Evolutionary conservation across 35 echinoderm and acorn worm genomes (phyloP).

Genomic region (Patiria miniata): DNA sequence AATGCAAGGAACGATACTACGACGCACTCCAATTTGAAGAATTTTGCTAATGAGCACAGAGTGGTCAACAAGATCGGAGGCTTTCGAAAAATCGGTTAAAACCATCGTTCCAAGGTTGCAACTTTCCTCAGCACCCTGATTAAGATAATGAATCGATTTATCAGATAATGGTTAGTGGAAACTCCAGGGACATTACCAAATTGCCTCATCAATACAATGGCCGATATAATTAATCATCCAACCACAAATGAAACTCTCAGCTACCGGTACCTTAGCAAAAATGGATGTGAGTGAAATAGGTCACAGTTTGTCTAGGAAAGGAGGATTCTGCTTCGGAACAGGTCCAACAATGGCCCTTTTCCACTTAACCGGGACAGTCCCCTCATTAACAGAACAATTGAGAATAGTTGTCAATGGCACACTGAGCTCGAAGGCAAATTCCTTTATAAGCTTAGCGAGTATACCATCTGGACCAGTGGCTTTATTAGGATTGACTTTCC

Average conservation of each 20-base stretch:
- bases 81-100: constrained; percentile 57
- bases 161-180: constrained; percentile 53
- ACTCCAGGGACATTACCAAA: constrained; percentile 62
- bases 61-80: constrained; percentile 47
- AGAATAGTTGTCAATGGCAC: constrained; percentile 10
- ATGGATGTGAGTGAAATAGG: constrained; percentile 52
- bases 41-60: constrained; percentile 44
- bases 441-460: neutral
- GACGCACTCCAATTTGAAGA: constrained; percentile 31
- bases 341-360: constrained; percentile 56
- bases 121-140: constrained; percentile 33
- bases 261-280: constrained; percentile 32
- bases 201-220: constrained; percentile 25
- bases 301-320: constrained; percentile 35
- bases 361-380: constrained; percentile 27
- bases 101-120: constrained; percentile 35
- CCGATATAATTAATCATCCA: constrained; percentile 35
- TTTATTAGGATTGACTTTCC: too few relatives aligned
- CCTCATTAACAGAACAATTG: constrained; percentile 21
- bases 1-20: constrained; percentile 45
- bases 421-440: constrained; percentile 31
- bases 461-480: constrained; percentile 23
- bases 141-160: constrained; percentile 39
- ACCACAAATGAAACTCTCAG: constrained; percentile 35
- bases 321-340: constrained; percentile 41